Evolutionary conservation across 1,140 invertebrate species (phyloP).

Genomic region (Caenorhabditis briggsae): DNA sequence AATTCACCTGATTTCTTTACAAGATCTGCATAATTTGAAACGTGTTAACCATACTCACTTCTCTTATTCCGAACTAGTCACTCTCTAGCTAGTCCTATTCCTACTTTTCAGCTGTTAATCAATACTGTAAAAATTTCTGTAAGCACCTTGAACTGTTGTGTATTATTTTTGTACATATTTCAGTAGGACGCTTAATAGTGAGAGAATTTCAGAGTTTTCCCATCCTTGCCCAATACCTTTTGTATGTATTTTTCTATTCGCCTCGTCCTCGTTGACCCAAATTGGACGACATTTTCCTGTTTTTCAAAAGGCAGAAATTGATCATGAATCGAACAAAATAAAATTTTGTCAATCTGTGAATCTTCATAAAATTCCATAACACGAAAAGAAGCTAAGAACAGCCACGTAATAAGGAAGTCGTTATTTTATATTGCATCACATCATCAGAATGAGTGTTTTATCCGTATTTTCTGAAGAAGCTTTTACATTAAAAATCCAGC

Average conservation of each 20-base stretch:
- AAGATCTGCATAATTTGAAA: not conserved
- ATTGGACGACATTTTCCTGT: too few species aligned
- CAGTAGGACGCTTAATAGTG: too few species aligned
- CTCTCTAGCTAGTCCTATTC: too few species aligned
- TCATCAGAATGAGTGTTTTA: not conserved
- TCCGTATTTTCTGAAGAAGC: not conserved
- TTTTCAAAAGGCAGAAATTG: not conserved
- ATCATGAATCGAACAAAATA: conserved; percentile 7
- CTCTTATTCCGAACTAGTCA: not conserved
- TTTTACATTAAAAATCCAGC: not conserved
- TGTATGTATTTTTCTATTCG: not conserved
- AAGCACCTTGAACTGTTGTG: not conserved
- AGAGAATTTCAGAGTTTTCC: not conserved
- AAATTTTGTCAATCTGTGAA: not conserved
- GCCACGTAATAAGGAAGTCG: conserved; percentile 10
- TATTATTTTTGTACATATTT: not conserved
- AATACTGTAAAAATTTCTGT: not conserved
- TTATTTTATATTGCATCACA: not conserved
- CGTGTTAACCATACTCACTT: not conserved
- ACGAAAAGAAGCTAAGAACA: not conserved
- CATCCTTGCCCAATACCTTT: not conserved
- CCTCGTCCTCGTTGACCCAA: not conserved
- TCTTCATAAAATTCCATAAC: not conserved
- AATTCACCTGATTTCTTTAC: not conserved
- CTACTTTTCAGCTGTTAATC: too few species aligned